phyloP scores from a whole-genome alignment of 2,113 vertebrate genomes.

The Anolis sagrei region DNA sequence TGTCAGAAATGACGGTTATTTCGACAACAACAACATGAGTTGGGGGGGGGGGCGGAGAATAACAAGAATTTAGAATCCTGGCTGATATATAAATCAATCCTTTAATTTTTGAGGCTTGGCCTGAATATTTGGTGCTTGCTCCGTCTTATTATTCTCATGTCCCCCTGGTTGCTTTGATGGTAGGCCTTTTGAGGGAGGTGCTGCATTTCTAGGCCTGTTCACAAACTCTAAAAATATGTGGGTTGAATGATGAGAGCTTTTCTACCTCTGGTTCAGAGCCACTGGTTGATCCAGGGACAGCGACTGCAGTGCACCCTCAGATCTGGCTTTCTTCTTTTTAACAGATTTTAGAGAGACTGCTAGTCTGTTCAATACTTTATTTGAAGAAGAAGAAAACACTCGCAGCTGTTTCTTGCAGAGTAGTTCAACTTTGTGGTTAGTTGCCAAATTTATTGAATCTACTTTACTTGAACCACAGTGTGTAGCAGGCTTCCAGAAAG shows the following conservation, averaged over 20 bases:
- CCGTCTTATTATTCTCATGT: neutral
- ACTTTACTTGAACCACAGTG: neutral
- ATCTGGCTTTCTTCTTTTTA: neutral
- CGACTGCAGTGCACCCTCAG: conserved; percentile 13
- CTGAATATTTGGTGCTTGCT: no score
- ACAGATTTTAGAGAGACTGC: neutral
- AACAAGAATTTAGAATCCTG: no score
- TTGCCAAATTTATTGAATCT: neutral
- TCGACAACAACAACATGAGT: no score
- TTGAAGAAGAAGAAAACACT: neutral
- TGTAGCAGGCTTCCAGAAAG: neutral
- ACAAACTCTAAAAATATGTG: neutral
- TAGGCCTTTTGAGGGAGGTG: no score
- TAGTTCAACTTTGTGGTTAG: neutral
- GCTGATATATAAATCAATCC: no score
- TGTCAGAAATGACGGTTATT: no score
- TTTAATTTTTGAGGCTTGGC: no score
- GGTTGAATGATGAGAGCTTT: neutral
- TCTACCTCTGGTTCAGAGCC: neutral
- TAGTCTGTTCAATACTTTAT: neutral
- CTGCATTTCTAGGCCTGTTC: neutral
- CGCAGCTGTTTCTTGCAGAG: neutral
- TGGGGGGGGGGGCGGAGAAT: no score
- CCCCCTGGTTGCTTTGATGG: neutral
- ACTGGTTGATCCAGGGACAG: neutral